Evolutionary conservation across 2,797 vertebrate species (phyloP), one percentile per base, ranked within the genome.

Genomic region (Muscicapa comitata): DNA sequence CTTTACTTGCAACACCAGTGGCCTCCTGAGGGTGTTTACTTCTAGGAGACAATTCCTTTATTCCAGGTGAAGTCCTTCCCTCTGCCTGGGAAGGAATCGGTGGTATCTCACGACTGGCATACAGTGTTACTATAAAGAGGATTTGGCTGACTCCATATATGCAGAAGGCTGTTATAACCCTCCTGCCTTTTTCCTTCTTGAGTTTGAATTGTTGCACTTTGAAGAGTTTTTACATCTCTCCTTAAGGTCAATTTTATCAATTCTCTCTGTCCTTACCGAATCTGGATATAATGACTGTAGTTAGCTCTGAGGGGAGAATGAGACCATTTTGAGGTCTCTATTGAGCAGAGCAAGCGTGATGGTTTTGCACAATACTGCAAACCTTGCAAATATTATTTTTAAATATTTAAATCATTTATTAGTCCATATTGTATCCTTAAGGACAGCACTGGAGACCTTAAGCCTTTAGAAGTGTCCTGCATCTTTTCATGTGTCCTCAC

Each of bases 51-150:
- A 43, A 48, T 14, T 75, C 17, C 62, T 38, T 53, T 23, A 68
- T 25, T 61, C 16, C 21, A 68, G 29, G 5, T 20, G 31, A 88
- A 78, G 25, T 29, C 35, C 40, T 37, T 73, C 40, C 66, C 70
- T 73, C 40, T 63, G 40, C 26, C 25, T n/a, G 31, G 33, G 61
- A 65, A 48, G 26, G 6, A 68, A 29, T 15, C 53, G 75, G 48
- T 0, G 0, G 1, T 17, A 47, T 9, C 45, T 65, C 16, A 1
- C 3, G 3, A 42, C 5, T 43, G 53, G 35, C 20, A 51, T 10
- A 40, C 23, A 35, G 12, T 8, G 21, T 53, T 35, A 42, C 28
- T 23, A 13, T 17, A 43, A 58, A 73, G 18, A 55, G 20, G 10
- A 20, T 54, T 72, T 57, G 29, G 58, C 23, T 13, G 3, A 72